Conservation (phyloP, 2,888 invertebrate genomes). For the Penaeus monodon region DNA sequence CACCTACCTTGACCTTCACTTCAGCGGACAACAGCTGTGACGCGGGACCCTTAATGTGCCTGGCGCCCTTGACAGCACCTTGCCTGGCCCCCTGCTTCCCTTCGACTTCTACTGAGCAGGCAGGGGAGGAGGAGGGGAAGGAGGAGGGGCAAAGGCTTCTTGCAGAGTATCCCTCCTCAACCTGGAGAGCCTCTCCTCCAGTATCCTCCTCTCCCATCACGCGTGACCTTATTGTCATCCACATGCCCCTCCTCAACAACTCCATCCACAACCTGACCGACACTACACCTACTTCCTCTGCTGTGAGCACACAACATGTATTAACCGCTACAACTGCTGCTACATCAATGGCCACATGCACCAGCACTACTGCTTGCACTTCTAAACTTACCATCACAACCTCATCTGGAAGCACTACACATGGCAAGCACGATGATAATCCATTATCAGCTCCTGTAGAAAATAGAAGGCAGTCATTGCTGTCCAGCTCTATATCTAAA, state of each 20-base stretch:
- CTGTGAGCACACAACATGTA: slow-evolving; percentile 23
- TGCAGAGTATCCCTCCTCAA: slow-evolving; percentile 11
- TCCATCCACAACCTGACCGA: slow-evolving; percentile 23
- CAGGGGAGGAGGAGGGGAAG: slow-evolving; percentile 23
- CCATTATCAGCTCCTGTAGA: background rate
- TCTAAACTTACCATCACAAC: background rate
- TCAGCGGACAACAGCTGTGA: slow-evolving; percentile 51
- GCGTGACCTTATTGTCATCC: slow-evolving; percentile 48
- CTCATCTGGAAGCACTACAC: slow-evolving; percentile 20
- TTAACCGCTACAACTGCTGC: slow-evolving; percentile 24
- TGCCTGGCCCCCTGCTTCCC: slow-evolving; percentile 41
- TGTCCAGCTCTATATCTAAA: slow-evolving; percentile 4
- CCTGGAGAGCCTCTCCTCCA: slow-evolving; percentile 19
- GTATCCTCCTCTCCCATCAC: slow-evolving; percentile 30
- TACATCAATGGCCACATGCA: slow-evolving; percentile 10
- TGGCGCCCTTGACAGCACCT: background rate
- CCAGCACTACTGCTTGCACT: slow-evolving; percentile 35
- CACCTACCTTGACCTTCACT: slow-evolving; percentile 44
- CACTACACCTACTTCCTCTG: slow-evolving; percentile 15
- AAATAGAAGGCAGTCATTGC: slow-evolving; percentile 13
- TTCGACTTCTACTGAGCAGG: slow-evolving; percentile 7
- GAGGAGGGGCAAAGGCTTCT: background rate
- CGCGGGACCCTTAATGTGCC: slow-evolving; percentile 33
- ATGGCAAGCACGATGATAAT: background rate
- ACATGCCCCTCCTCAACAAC: slow-evolving; percentile 39